Base-by-base conservation (phyloP, 2,888 invertebrate genomes). In the Cryptosula pallasiana region DNA sequence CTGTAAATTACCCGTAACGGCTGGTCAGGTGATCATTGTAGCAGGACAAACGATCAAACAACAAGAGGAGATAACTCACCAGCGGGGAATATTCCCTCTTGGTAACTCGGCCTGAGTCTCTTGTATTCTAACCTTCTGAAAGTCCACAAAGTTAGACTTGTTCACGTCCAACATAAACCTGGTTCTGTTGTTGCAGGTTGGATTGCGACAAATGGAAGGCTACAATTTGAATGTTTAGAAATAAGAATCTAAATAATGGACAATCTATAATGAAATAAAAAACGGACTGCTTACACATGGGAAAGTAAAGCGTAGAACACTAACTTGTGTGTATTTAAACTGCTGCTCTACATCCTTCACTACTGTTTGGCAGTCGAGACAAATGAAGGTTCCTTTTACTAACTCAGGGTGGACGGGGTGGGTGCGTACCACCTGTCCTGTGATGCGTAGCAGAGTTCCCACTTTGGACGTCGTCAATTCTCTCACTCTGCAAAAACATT, bases 351-450 rank as follows among this genome's bases (percentile, higher is more conserved):
- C 93, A 88, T 95, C 92, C 80, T 91, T 92, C 71, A 96, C 91
- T 72, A 93, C 90, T 0, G 95, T 94, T 81, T 96, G 95, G 83
- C 99, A 99, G 82, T 98, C 98, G 55, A 94, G 88, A 83, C 99
- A 99, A 63, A 92, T 89, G 86, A 99, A 99, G 0, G 94, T 94
- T 1, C 88, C 89, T 55, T 86, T 82, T 29, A 96, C 90, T 55
- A 99, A 88, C 86, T 99, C 99, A 0, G 99, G 99, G 85, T 99
- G 99, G 0, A 99, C 98, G 0, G 98, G 97, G 87, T 99, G 98
- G 0, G 99, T 99, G 76, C 99, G 89, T 1, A 97, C 95, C 69
- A 99, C 87, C 79, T 89, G 88, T 20, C 95, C 97, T 9, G 94
- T 93, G 79, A 99, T 97, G 79, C 94, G 90, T 72, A 97, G 90